Evolutionary conservation across 2,888 invertebrate genomes (phyloP), one percentile per base, ranked within the genome.

Genomic region (Synanthedon vespiformis): DNA sequence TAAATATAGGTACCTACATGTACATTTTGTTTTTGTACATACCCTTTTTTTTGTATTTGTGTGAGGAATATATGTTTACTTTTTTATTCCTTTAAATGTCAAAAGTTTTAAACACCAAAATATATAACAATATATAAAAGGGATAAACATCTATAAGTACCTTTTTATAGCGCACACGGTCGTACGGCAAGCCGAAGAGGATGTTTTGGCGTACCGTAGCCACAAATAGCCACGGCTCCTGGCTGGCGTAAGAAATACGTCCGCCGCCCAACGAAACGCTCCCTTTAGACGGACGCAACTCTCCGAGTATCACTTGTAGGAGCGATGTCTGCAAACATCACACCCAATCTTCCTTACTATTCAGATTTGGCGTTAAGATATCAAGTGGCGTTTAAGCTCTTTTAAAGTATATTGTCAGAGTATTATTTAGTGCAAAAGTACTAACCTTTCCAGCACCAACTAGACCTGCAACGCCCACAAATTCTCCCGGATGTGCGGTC

Each of bases 211-310:
- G 86, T 2, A 96, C 89, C 1, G 92, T 91, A 1, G 90, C 91
- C 0, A 90, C 89, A 61, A 92, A 92, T 1, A 92, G 74, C 95
- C 95, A 96, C 0, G 95, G 91, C 62, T 95, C 93, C 77, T 95
- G 95, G 50, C 93, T 90, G 1, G 93, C 92, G 69, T 94, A 95
- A 0, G 92, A 88, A n/a, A 92, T 66, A 2, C 77, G 79, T 1
- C 73, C 74, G 4, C 94, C 94, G 1, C 88, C 88, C 13, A 93
- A 74, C 2, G 88, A 74, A 51, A 94, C 68, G 0, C 81, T 82
- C 0, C 95, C 95, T 34, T 82, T 74, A 1, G 80, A 74, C 4
- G 91, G 78, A 1, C 90, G 89, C 13, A 95, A 73, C 74, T 96
- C 95, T 12, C 92, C 91, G 57, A 95, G 81, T 13, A 95, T 87